Conservation (phyloP, 2,888 invertebrate species). For the Chaitophorus viminalis region DNA sequence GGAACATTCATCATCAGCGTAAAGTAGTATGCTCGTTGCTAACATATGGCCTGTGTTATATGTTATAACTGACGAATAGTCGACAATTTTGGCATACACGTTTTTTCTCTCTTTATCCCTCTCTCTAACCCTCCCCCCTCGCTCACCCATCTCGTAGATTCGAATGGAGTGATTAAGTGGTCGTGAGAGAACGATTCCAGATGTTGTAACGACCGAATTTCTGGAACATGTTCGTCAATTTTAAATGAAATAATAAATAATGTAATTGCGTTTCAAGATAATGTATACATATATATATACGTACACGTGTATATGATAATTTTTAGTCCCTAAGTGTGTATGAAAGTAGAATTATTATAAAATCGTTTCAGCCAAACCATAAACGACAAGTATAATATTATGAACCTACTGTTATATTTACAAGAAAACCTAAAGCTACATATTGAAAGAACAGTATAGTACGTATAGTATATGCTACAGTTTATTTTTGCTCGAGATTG, state of each 20-base stretch:
- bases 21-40: neutral
- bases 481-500: no score
- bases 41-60: conserved; percentile 46
- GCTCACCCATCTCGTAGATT: neutral
- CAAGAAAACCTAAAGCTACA: no score
- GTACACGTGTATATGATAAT: no score
- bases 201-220: conserved; percentile 23
- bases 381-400: no score
- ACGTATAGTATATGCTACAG: no score
- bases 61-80: conserved; percentile 27
- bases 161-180: conserved; percentile 39
- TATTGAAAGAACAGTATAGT: no score
- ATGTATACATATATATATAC: no score
- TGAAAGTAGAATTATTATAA: neutral
- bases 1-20: conserved; percentile 47
- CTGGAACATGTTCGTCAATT: conserved; percentile 4
- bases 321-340: neutral
- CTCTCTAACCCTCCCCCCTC: neutral
- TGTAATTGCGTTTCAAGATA: neutral
- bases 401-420: no score
- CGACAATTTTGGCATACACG: conserved; percentile 38
- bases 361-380: neutral
- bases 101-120: conserved; percentile 1
- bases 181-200: conserved; percentile 53
- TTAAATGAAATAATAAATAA: conserved; percentile 26